Percentiles rank a stretch among this genome's conserved stretches.
Conservation (phyloP, 2,888 invertebrate genomes). For the Drosophila monieri region DNA sequence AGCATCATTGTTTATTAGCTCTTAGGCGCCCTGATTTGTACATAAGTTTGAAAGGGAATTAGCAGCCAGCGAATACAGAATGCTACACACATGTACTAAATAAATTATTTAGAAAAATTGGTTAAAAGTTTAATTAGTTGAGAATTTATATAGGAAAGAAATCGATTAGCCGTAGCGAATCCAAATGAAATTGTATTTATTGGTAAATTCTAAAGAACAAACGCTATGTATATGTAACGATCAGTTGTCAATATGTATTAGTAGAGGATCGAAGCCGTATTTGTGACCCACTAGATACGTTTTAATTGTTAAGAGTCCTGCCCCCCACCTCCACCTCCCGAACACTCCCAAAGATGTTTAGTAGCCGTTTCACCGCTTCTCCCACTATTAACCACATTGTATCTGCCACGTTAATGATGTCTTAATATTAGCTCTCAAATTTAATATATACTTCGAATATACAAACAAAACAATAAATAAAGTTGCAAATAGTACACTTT, state of each 20-base stretch:
- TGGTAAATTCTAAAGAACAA: slow-evolving; percentile 24
- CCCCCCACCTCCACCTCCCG: slow-evolving; percentile 1
- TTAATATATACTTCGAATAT: slow-evolving; percentile 14
- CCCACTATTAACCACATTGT: slow-evolving; percentile 24
- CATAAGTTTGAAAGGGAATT: slow-evolving; percentile 49
- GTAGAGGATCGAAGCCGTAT: slow-evolving; percentile 20
- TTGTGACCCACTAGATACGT: slow-evolving; percentile 32
- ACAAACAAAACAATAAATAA: slow-evolving; percentile 9
- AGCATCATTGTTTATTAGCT: slow-evolving; percentile 38
- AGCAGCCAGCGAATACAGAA: slow-evolving; percentile 16
- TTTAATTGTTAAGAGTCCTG: slow-evolving; percentile 25
- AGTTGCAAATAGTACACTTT: slow-evolving; percentile 24
- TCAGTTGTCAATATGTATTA: slow-evolving; percentile 32
- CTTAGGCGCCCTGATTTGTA: slow-evolving; percentile 68
- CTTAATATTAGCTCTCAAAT: slow-evolving; percentile 23
- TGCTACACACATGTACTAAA: slow-evolving; percentile 44
- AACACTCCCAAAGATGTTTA: slow-evolving; percentile 20
- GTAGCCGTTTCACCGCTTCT: slow-evolving; percentile 33
- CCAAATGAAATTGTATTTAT: slow-evolving; percentile 37
- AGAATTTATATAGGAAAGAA: slow-evolving; percentile 57
- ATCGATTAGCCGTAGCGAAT: slow-evolving; percentile 34
- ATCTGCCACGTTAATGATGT: slow-evolving; percentile 38
- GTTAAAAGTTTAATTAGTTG: slow-evolving; percentile 59
- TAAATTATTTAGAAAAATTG: slow-evolving; percentile 77
- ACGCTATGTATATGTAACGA: slow-evolving; percentile 10